Base-by-base conservation (phyloP, 2,888 invertebrate species). In the Charanyca ferruginea region DNA sequence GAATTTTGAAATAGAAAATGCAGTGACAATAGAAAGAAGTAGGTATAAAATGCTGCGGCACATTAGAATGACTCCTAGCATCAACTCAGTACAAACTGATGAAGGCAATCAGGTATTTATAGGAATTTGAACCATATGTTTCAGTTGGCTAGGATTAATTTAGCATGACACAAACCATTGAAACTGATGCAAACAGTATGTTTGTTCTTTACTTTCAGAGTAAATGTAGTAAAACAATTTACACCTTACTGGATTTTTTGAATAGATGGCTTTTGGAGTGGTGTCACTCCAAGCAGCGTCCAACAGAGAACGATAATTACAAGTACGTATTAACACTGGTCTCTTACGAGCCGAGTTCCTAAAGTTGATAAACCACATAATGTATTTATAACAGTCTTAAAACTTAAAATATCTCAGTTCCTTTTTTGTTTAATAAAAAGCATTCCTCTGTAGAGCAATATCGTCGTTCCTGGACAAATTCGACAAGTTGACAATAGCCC, bases 221-320 rank as follows among this genome's bases (percentile, higher is more conserved):
- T 65, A 96, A 97, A 87, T 97, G 97, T 83, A 96, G 97, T 28
- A 97, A 97, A 90, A 96, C 97, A 2, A 96, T 98, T 66, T 98
- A 98, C 79, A 96, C 97, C 1, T 91, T 97, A 55, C 87, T 98
- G 57, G 98, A 98, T 89, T 98, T 98, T 80, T 89, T 98, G 60
- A 97, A 97, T 83, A 96, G 97, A 72, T 98, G 98, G 98, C 89
- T 97, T 9, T 91, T 97, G 63, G 97, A 97, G 82, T 97, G 96
- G 96, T 90, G 95, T 82, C 92, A 95, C 80, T 86, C 90, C 0
- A 94, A 95, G 72, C 91, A 89, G 63, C 87, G 88, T 13, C 94
- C 95, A 0, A 72, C 90, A 61, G 92, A 93, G 62, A 93, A 94
- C 79, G 93, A 93, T 42, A 94, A 95, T 81, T 95, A 94, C 77